A percentile compares a stretch with the other conserved stretches of the same genome.
Conservation (phyloP, 1,140 invertebrate species). For the Venustaconcha ellipsiformis region DNA sequence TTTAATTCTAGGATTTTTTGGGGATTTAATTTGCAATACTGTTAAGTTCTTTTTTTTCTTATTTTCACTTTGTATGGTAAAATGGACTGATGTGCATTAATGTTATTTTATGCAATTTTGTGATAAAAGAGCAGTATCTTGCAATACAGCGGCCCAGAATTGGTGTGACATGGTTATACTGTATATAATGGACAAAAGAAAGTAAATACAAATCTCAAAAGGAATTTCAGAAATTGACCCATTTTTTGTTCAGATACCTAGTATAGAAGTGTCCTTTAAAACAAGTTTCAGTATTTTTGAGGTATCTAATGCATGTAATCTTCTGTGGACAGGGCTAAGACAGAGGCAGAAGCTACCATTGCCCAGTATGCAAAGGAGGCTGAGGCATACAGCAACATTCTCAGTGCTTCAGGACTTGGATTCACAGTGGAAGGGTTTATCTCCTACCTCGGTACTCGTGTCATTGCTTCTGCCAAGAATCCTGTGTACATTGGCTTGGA, state of each 20-base stretch:
- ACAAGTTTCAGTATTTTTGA: too few species aligned
- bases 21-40: too few species aligned
- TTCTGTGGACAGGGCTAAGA: constrained; percentile 44
- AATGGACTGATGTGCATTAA: too few species aligned
- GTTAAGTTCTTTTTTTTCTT: too few species aligned
- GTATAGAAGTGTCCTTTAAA: too few species aligned
- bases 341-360: constrained; percentile 57
- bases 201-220: not conserved
- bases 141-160: not conserved
- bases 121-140: not conserved
- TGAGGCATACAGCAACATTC: constrained; percentile 55
- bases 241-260: not conserved
- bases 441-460: constrained; percentile 60
- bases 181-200: not conserved
- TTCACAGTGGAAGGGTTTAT: constrained; percentile 60
- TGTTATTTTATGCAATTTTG: too few species aligned
- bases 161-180: not conserved
- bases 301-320: not conserved
- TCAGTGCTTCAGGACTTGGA: constrained; percentile 44
- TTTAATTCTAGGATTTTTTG: too few species aligned
- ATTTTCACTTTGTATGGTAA: too few species aligned
- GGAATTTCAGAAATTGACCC: not conserved
- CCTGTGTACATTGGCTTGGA: constrained; percentile 58
- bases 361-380: constrained; percentile 59
- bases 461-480: constrained; percentile 59